Base-by-base conservation (phyloP, 2,113 vertebrate genomes). In the Barbus barbus region DNA sequence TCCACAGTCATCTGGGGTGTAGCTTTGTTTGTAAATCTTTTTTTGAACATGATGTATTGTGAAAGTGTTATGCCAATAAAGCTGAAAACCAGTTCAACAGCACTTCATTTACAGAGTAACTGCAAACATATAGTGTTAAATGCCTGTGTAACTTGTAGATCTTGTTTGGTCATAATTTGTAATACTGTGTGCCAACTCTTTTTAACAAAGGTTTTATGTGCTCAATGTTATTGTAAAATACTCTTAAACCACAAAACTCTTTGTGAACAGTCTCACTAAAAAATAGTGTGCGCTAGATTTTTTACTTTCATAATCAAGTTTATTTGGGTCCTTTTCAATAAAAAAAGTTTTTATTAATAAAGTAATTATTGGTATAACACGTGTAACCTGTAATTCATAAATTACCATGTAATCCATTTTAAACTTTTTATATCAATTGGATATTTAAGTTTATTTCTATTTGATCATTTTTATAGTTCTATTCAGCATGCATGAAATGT, bases 331-430 rank as follows among this genome's bases (percentile, higher is more conserved):
- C 1, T 41, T 41, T 18, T 20, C 63, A 65, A 65, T 33, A 1
- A 33, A 3, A 3, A 0, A 33, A 0, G 0, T 20, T 18, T 53
- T 53, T 18, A 20, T 53, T n/a, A n/a, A n/a, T n/a, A n/a, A n/a
- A n/a, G n/a, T n/a, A n/a, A n/a, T n/a, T n/a, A n/a, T n/a, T n/a
- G n/a, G n/a, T n/a, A n/a, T n/a, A n/a, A n/a, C n/a, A n/a, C n/a
- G n/a, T n/a, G n/a, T n/a, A n/a, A n/a, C n/a, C n/a, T n/a, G n/a
- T n/a, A n/a, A n/a, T n/a, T n/a, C n/a, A n/a, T n/a, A n/a, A n/a
- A n/a, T n/a, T n/a, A n/a, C n/a, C n/a, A n/a, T n/a, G n/a, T n/a
- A n/a, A n/a, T n/a, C n/a, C n/a, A n/a, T n/a, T n/a, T n/a, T n/a
- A n/a, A n/a, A n/a, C n/a, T n/a, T n/a, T n/a, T n/a, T n/a, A n/a